Base-by-base conservation (phyloP, 2,888 invertebrate species). In the Brachycybe producta region DNA sequence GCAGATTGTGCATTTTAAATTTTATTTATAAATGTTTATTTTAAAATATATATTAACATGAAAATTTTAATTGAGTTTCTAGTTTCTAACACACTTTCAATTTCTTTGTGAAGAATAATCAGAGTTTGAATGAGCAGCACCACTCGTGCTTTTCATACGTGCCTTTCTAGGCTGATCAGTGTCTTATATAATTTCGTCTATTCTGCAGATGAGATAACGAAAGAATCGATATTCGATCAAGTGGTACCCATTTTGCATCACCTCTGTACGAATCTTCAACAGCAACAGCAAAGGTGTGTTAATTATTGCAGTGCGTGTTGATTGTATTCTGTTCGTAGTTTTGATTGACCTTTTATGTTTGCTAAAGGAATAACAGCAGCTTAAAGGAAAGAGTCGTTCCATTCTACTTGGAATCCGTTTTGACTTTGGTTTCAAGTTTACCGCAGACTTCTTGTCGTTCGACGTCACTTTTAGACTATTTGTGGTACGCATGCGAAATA, bases 211-310 rank as follows among this genome's bases (percentile, higher is more conserved):
- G n/a, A n/a, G n/a, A n/a, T n/a, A n/a, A n/a, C n/a, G n/a, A n/a
- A n/a, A n/a, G n/a, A n/a, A n/a, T n/a, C n/a, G n/a, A n/a, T n/a
- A n/a, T n/a, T n/a, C n/a, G n/a, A n/a, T n/a, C n/a, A n/a, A 70
- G 84, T 86, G 1, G 82, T 90, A 54, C 87, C 87, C 0, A 86
- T 87, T 48, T 81, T 87, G 70, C 87, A 87, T 63, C 87, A 86
- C 67, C 75, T 90, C 41, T 86, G 85, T 66, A 82, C 86, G 61
- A 79, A 86, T 60, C 71, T 91, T 21, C 80, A 85, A 53, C 85
- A 85, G 66, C 81, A 82, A 5, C 82, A n/a, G n/a, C n/a, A 83
- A 66, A 70, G 76, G 83, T 84, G 67, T 32, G 11, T n/a, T 2
- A 2, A 2, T 19, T 19, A 44, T 34, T 5, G 21, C 24, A 15